A percentile compares a stretch with the other conserved stretches of the same genome.
Evolutionary conservation across 2,113 vertebrate genomes (phyloP).

Genomic region (Tylochromis polylepis): DNA sequence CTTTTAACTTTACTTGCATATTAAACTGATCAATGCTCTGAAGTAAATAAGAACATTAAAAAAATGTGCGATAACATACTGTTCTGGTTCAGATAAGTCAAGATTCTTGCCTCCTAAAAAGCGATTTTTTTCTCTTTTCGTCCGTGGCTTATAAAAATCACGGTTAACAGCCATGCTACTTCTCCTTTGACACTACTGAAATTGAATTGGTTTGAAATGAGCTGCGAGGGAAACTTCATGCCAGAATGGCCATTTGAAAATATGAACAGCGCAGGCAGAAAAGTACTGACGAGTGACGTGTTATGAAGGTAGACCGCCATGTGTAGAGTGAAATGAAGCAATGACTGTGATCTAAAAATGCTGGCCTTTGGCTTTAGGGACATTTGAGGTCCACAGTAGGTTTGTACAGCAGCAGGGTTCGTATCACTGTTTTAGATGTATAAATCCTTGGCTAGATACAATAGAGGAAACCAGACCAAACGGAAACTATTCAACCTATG

Average conservation of each 20-base stretch:
- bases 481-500: not conserved
- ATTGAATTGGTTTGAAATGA: slow-evolving; percentile 17
- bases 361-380: not conserved
- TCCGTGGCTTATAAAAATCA: slow-evolving; percentile 1
- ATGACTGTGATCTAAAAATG: not conserved
- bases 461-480: not conserved
- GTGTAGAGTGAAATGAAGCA: not conserved
- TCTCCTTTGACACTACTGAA: not conserved
- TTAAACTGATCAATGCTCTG: not conserved
- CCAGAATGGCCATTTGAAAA: not conserved
- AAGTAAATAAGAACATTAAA: not conserved
- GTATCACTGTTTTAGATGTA: not conserved
- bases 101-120: not conserved
- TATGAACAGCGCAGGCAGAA: not conserved
- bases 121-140: not conserved
- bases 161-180: not conserved
- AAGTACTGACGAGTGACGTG: not conserved
- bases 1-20: not conserved
- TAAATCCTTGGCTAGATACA: not conserved
- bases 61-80: not conserved
- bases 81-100: not conserved
- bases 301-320: not conserved
- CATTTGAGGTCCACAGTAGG: not conserved
- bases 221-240: not conserved
- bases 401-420: not conserved